A percentile compares a stretch with the other conserved stretches of the same genome.
These are phyloP conservation scores for Archilochus colubris DNA, from an alignment of 2,113 vertebrate species.

Conservation along the genomic window DNA sequence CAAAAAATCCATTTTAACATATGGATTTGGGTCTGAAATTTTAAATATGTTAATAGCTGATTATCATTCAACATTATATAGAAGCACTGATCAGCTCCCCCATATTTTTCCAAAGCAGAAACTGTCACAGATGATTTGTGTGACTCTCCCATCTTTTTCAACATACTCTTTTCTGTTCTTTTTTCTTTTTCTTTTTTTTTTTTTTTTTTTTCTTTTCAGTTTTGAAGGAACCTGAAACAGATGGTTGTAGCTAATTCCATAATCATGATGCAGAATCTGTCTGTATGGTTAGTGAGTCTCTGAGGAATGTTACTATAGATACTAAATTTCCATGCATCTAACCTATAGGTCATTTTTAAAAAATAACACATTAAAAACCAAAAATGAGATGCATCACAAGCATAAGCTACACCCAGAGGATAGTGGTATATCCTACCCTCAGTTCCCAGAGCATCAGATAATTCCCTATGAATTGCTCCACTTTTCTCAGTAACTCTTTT, in stretches of 20 bases:
- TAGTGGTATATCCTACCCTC: neutral
- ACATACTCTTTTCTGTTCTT: neutral
- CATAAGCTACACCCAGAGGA: neutral
- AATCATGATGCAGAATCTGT: neutral
- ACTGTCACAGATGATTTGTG: neutral
- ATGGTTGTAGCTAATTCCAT: neutral
- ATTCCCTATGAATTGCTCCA: neutral
- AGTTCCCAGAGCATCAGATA: neutral
- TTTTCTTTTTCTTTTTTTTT: too few species aligned
- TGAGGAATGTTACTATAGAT: neutral
- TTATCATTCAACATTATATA: neutral
- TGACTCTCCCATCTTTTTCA: neutral
- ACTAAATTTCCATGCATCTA: neutral
- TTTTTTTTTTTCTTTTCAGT: neutral
- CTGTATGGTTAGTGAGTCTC: neutral
- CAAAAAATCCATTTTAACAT: neutral
- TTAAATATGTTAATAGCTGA: neutral
- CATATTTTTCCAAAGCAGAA: neutral
- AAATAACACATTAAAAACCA: neutral
- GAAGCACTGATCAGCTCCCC: neutral
- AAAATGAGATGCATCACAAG: neutral
- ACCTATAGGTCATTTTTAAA: neutral
- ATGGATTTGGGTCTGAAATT: neutral
- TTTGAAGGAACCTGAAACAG: neutral
- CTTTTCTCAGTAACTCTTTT: neutral